Conservation (phyloP, 2,888 invertebrate genomes). For the Dione juno region DNA sequence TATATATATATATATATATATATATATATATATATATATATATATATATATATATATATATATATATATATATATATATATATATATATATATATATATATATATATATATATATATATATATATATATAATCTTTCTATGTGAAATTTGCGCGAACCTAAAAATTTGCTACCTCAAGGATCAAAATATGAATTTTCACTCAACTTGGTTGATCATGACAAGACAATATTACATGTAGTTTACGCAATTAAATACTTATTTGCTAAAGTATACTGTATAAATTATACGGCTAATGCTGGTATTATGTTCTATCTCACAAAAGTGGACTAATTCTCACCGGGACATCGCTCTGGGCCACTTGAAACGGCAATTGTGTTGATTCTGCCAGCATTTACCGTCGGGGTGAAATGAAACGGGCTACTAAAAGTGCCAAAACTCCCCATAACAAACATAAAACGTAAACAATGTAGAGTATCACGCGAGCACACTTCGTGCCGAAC, state of each 20-base stretch:
- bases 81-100: no score
- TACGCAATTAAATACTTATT: background rate
- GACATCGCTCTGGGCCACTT: constrained; percentile 20
- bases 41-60: no score
- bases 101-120: no score
- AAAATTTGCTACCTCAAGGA: no score
- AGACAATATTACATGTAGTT: background rate
- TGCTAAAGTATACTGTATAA: constrained; percentile 12
- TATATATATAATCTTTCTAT: no score
- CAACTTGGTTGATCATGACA: background rate
- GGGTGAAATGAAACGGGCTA: constrained; percentile 36
- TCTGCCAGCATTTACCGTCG: constrained; percentile 39
- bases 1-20: no score
- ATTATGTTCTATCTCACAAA: constrained; percentile 17
- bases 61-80: no score
- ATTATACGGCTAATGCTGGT: constrained; percentile 12
- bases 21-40: no score
- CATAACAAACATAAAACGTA: constrained; percentile 50
- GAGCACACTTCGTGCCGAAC: constrained; percentile 47
- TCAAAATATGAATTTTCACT: background rate
- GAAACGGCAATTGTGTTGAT: constrained; percentile 42
- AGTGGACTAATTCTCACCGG: constrained; percentile 26
- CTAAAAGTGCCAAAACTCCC: constrained; percentile 48
- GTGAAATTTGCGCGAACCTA: no score
- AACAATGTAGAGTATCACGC: constrained; percentile 55